Evolutionary conservation across 1,140 invertebrate genomes (phyloP), one percentile per base, ranked within the genome.

Genomic region (Ruditapes philippinarum): DNA sequence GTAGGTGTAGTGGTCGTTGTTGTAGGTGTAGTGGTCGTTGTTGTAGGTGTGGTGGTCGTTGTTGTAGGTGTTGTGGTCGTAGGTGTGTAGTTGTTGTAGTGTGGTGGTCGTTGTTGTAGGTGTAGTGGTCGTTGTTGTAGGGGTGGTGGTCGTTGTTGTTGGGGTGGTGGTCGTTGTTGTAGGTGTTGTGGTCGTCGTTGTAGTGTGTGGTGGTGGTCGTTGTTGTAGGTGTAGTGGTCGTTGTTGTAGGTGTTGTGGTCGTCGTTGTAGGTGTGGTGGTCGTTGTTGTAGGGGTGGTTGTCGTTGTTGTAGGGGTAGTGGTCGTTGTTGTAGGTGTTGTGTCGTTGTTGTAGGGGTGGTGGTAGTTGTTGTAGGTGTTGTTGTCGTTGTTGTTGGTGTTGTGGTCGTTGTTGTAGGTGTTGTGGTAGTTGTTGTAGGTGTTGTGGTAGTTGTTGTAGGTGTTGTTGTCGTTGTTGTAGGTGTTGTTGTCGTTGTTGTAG

Each of bases 41-140:
- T 31, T 3, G 57, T 54, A 22, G 57, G 65, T 42, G 80, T 82
- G 5, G 80, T 12, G 19, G 40, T 42, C 5, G 60, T 65, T 5
- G 80, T 42, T 0, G 62, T 65, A 36, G 62, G n/a, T 2, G 79
- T 65, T 12, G 62, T 45, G 14, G 57, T 25, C 14, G 80, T 45
- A 45, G 80, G 38, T 9, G 62, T 42, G 80, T 19, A 25, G 79
- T 60, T 2, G 79, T 62, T 38, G 79, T 62, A 31, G 79, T 60
- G 25, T 31, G 17, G 28, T n/a, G n/a, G n/a, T n/a, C n/a, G n/a
- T n/a, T n/a, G 62, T 25, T 33, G 80, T 65, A n/a, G 80, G 0
- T 1, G 80, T 65, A 1, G 57, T 82, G 36, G 80, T 65, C 28
- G 62, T 28, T 12, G 80, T 65, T 31, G 80, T 65, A 14, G 80